phyloP scores from a whole-genome alignment of 2,888 invertebrate genomes.

The Euzetes globulus region DNA sequence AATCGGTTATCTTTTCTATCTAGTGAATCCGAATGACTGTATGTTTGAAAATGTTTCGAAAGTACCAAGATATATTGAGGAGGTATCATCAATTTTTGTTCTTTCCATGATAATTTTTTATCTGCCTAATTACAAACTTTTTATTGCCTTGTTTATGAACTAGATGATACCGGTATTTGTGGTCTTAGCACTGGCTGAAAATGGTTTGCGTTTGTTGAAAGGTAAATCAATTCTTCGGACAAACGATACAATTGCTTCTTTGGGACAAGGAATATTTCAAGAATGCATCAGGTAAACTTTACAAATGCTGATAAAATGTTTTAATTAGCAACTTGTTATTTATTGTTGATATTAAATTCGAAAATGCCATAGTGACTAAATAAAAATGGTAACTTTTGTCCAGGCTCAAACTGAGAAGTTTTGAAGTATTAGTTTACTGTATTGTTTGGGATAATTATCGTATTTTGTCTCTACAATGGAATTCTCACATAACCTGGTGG shows the following conservation, averaged over 20 bases:
- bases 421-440: slow-evolving; percentile 39
- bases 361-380: too few species aligned
- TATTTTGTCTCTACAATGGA: slow-evolving; percentile 66
- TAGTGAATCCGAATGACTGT: slow-evolving; percentile 61
- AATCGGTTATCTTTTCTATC: slow-evolving; percentile 56
- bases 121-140: too few species aligned
- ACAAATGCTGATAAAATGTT: background rate
- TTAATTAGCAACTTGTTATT: background rate
- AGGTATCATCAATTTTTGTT: slow-evolving; percentile 53
- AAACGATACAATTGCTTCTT: slow-evolving; percentile 68
- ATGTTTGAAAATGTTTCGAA: slow-evolving; percentile 58
- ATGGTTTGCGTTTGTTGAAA: slow-evolving; percentile 58
- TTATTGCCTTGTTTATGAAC: background rate
- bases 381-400: background rate
- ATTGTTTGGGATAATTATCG: slow-evolving; percentile 50
- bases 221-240: slow-evolving; percentile 60
- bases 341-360: too few species aligned
- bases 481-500: slow-evolving; percentile 70
- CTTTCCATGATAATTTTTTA: too few species aligned
- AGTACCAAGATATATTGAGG: slow-evolving; percentile 65
- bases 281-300: slow-evolving; percentile 62
- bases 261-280: slow-evolving; percentile 64
- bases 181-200: slow-evolving; percentile 55
- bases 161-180: slow-evolving; percentile 48
- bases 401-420: slow-evolving; percentile 37